Evolutionary conservation across 2,888 invertebrate species (phyloP).

Genomic region (Macropis europaea): DNA sequence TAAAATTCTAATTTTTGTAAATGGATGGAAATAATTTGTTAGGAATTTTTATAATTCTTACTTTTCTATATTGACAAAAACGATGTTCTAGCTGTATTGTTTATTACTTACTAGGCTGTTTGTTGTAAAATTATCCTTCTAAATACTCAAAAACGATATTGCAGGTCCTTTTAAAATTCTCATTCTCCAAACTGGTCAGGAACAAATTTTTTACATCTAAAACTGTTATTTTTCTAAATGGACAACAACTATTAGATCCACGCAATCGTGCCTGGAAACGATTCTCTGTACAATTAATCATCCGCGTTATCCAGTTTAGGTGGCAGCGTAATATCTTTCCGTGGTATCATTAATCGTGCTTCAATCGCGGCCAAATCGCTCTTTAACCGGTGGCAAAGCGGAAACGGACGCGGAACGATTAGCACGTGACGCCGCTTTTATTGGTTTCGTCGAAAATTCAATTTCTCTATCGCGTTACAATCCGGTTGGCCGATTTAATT

Average conservation of each 20-base stretch:
- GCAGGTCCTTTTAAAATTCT: too few relatives aligned
- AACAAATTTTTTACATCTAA: too few relatives aligned
- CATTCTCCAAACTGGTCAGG: too few relatives aligned
- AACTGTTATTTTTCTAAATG: neutral
- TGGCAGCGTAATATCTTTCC: constrained; percentile 14
- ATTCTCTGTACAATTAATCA: constrained; percentile 20
- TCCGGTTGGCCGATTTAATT: constrained; percentile 40
- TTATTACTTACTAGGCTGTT: too few relatives aligned
- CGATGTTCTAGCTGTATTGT: too few relatives aligned
- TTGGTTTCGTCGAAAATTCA: constrained; percentile 44
- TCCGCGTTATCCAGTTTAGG: neutral
- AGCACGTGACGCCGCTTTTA: constrained; percentile 31
- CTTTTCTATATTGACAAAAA: too few relatives aligned
- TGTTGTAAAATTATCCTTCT: too few relatives aligned
- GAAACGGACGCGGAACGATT: constrained; percentile 22
- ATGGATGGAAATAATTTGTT: too few relatives aligned
- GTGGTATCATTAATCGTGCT: constrained; percentile 32
- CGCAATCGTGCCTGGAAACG: neutral
- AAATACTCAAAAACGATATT: too few relatives aligned
- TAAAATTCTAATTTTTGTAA: too few relatives aligned
- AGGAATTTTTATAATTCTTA: too few relatives aligned
- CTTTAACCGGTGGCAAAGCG: constrained; percentile 21
- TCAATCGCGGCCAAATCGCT: constrained; percentile 31
- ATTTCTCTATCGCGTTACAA: constrained; percentile 45
- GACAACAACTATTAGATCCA: neutral